phyloP scores from a whole-genome alignment of 2,113 vertebrate genomes.

The Ciconia boyciana region DNA sequence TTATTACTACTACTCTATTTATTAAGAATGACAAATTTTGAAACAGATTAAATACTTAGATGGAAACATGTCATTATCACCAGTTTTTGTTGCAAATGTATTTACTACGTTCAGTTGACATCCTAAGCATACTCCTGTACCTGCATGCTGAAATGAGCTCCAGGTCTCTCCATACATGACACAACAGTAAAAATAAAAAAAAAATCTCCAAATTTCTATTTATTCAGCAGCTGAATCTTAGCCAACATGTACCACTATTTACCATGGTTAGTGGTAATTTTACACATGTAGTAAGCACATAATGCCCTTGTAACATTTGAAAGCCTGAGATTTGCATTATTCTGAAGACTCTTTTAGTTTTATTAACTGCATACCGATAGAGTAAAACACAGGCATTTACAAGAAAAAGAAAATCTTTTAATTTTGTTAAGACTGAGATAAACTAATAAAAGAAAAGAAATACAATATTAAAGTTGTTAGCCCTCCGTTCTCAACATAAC shows the following conservation, averaged over 20 bases:
- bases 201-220: not conserved
- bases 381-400: rapidly evolving
- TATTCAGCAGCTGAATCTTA: not conserved
- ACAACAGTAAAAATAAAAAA: not conserved
- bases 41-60: not conserved
- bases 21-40: not conserved
- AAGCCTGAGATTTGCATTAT: not conserved
- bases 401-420: not conserved
- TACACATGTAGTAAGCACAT: not conserved
- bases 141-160: not conserved
- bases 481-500: not conserved
- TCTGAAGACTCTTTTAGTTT: not conserved
- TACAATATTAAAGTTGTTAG: not conserved
- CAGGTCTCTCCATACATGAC: not conserved
- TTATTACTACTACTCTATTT: not conserved
- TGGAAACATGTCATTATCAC: not conserved
- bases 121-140: not conserved
- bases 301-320: not conserved
- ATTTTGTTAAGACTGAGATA: not conserved
- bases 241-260: not conserved
- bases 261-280: not conserved
- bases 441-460: not conserved
- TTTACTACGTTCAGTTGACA: not conserved
- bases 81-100: not conserved
- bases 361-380: rapidly evolving